A percentile compares a stretch with the other conserved stretches of the same genome.
Evolutionary conservation across 1,140 invertebrate species (phyloP).

Genomic region (Drosophila nigromelanica): DNA sequence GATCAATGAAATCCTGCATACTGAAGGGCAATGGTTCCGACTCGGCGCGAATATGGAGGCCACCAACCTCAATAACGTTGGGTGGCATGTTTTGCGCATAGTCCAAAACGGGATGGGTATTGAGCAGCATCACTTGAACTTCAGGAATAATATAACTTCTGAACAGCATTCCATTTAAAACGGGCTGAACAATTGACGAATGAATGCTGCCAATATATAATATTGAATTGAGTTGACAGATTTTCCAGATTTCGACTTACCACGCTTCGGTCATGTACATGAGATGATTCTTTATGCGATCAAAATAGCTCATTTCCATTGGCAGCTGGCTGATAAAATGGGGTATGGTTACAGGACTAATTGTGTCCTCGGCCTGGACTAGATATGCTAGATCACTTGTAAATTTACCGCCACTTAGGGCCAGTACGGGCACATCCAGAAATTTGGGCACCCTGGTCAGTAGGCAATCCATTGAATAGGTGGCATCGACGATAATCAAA

Average conservation of each 20-base stretch:
- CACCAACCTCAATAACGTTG: slow-evolving; percentile 86
- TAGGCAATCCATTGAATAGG: slow-evolving; percentile 53
- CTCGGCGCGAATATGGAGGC: slow-evolving; percentile 83
- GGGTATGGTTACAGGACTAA: slow-evolving; percentile 54
- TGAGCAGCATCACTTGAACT: slow-evolving; percentile 81
- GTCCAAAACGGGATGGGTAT: slow-evolving; percentile 84
- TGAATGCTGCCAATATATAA: slow-evolving; percentile 21
- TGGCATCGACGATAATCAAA: slow-evolving; percentile 69
- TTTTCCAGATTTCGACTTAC: slow-evolving; percentile 40
- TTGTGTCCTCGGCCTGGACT: slow-evolving; percentile 51
- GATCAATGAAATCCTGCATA: slow-evolving; percentile 54
- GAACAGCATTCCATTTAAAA: slow-evolving; percentile 3
- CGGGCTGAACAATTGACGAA: slow-evolving; percentile 11
- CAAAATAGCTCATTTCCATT: slow-evolving; percentile 61
- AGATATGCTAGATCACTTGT: slow-evolving; percentile 38
- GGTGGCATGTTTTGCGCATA: slow-evolving; percentile 84
- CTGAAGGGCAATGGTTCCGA: slow-evolving; percentile 40
- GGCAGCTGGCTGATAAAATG: slow-evolving; percentile 44
- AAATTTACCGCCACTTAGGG: slow-evolving; percentile 58
- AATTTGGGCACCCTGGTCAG: slow-evolving; percentile 13
- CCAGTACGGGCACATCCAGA: slow-evolving; percentile 50
- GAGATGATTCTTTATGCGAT: slow-evolving; percentile 67
- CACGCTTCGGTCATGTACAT: slow-evolving; percentile 45
- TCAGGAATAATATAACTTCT: slow-evolving; percentile 10
- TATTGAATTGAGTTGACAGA: background rate